These are phyloP conservation scores for Pedicia rivosa DNA, from an alignment of 2,888 invertebrate genomes.

Conservation along the genomic window DNA sequence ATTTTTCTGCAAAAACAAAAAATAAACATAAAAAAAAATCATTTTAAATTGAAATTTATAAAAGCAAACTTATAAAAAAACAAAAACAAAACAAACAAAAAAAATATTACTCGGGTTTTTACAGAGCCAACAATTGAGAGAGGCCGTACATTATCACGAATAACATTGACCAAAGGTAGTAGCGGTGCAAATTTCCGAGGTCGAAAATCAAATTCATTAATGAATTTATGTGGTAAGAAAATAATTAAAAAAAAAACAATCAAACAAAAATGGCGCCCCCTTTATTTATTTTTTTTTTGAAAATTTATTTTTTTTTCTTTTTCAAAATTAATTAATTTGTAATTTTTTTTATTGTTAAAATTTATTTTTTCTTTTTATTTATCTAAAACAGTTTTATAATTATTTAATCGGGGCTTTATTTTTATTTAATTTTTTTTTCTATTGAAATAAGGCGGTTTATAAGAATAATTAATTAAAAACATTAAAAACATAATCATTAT, in stretches of 20 bases:
- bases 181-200: constrained; percentile 78
- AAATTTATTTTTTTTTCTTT: constrained; percentile 11
- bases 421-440: constrained; percentile 7
- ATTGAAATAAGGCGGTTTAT: too few species aligned
- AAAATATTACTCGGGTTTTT: constrained; percentile 17
- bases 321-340: constrained; percentile 12
- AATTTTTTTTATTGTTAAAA: constrained; percentile 10
- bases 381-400: background rate
- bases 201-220: constrained; percentile 87
- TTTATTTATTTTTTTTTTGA: constrained; percentile 13
- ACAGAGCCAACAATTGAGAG: constrained; percentile 36
- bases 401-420: background rate
- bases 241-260: constrained; percentile 18
- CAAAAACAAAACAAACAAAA: background rate
- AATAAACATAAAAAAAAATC: background rate
- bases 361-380: constrained; percentile 9
- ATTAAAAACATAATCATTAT: too few species aligned
- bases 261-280: constrained; percentile 11
- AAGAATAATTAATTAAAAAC: too few species aligned
- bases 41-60: constrained; percentile 1
- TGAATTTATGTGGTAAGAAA: constrained; percentile 91
- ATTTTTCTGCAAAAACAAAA: background rate
- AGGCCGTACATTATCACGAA: constrained; percentile 40
- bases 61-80: background rate
- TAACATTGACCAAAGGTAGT: constrained; percentile 66